Evolutionary conservation across 2,888 invertebrate species (phyloP).

Genomic region (Phytoseiulus persimilis): DNA sequence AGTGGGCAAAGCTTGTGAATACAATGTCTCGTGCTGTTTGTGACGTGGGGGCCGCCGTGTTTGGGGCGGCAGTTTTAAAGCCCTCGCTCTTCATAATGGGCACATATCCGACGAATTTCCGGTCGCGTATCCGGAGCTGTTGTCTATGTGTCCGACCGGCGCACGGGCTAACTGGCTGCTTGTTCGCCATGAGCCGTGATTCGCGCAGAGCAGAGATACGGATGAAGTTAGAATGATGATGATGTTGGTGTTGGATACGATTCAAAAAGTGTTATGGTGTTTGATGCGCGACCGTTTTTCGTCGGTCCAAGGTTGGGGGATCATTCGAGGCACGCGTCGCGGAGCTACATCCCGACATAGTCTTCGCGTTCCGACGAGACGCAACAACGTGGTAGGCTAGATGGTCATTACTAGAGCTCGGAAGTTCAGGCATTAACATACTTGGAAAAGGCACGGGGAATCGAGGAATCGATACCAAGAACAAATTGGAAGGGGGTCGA

Average conservation of each 20-base stretch:
- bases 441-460: too few relatives aligned
- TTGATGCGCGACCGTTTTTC: too few relatives aligned
- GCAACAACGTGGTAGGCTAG: too few relatives aligned
- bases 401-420: too few relatives aligned
- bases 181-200: not conserved
- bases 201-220: not conserved
- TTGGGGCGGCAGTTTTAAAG: not conserved
- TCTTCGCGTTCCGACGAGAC: too few relatives aligned
- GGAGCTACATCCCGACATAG: too few relatives aligned
- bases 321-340: too few relatives aligned
- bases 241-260: not conserved
- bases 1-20: not conserved
- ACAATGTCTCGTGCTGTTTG: not conserved
- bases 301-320: too few relatives aligned
- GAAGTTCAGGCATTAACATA: too few relatives aligned
- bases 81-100: not conserved
- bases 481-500: too few relatives aligned
- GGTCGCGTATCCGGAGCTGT: not conserved
- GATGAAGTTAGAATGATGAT: not conserved
- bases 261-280: too few relatives aligned
- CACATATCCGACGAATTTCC: not conserved
- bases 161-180: not conserved
- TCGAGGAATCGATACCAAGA: too few relatives aligned
- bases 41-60: not conserved
- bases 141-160: not conserved